A percentile compares a stretch with the other conserved stretches of the same genome.
Evolutionary conservation across 2,797 vertebrate species (phyloP).

Genomic region (Urophycis tenuis): DNA sequence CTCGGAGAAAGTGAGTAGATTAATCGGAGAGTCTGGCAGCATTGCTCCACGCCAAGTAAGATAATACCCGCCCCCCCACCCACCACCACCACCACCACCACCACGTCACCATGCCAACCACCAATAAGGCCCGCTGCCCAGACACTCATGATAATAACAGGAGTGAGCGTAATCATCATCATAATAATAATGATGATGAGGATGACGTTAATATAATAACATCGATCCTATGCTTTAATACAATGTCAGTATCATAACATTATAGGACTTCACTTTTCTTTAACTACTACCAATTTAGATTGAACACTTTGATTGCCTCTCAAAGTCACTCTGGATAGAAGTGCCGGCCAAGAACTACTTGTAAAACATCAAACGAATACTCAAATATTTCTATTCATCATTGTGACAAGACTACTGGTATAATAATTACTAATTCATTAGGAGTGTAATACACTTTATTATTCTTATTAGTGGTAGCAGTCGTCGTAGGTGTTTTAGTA

Average conservation of each 20-base stretch:
- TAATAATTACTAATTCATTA: too few species aligned
- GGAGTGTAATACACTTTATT: too few species aligned
- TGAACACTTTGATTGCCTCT: too few species aligned
- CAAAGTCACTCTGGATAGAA: too few species aligned
- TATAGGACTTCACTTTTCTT: background rate
- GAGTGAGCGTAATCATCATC: background rate
- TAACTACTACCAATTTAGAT: too few species aligned
- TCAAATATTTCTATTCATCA: too few species aligned
- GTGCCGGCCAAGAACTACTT: too few species aligned
- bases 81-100: too few species aligned
- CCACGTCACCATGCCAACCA: background rate
- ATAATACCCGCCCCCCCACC: background rate
- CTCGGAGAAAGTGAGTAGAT: background rate
- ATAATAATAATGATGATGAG: background rate
- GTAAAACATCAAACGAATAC: too few species aligned
- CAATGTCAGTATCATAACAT: background rate
- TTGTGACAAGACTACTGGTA: too few species aligned
- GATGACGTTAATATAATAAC: background rate
- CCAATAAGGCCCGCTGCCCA: background rate
- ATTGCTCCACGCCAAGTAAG: conserved; percentile 3
- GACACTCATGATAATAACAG: background rate
- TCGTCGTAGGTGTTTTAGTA: too few species aligned
- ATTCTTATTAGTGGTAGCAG: too few species aligned
- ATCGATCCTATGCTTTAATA: background rate
- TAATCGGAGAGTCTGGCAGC: background rate